These are phyloP conservation scores for Mandrillus leucophaeus DNA, from an alignment of 2,113 vertebrate genomes.

Conservation along the genomic window DNA sequence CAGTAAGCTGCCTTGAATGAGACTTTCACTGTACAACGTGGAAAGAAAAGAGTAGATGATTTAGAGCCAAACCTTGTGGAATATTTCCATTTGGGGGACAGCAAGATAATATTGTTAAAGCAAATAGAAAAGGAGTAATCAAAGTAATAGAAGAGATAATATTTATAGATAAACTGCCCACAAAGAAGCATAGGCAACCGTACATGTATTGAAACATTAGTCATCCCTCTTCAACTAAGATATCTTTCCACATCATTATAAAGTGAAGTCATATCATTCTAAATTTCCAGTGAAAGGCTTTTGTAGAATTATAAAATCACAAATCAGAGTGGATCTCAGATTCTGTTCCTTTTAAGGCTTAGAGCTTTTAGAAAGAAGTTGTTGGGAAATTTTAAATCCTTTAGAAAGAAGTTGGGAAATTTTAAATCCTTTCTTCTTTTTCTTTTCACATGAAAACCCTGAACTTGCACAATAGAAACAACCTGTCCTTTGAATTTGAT, in stretches of 20 bases:
- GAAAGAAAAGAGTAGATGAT: not conserved
- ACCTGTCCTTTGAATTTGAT: not conserved
- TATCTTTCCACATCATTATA: not conserved
- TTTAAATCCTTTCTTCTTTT: not conserved
- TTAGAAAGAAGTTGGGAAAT: not conserved
- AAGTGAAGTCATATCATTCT: not conserved
- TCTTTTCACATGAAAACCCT: not conserved
- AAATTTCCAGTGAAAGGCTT: not conserved
- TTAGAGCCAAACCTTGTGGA: not conserved
- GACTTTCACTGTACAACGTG: not conserved
- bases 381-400: not conserved
- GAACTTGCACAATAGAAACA: not conserved
- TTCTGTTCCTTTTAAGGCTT: not conserved
- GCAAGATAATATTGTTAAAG: not conserved
- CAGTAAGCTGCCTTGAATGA: not conserved
- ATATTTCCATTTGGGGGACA: not conserved
- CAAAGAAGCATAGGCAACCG: not conserved
- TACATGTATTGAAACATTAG: not conserved
- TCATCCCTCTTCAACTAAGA: not conserved
- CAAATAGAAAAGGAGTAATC: not conserved
- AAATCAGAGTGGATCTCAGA: not conserved
- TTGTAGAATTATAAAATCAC: slow-evolving; percentile 15
- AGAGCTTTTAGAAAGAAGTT: not conserved
- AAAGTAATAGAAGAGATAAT: not conserved
- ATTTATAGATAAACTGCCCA: not conserved